Base-by-base conservation (phyloP, 1,140 invertebrate species). In the Uloborus diversus region DNA sequence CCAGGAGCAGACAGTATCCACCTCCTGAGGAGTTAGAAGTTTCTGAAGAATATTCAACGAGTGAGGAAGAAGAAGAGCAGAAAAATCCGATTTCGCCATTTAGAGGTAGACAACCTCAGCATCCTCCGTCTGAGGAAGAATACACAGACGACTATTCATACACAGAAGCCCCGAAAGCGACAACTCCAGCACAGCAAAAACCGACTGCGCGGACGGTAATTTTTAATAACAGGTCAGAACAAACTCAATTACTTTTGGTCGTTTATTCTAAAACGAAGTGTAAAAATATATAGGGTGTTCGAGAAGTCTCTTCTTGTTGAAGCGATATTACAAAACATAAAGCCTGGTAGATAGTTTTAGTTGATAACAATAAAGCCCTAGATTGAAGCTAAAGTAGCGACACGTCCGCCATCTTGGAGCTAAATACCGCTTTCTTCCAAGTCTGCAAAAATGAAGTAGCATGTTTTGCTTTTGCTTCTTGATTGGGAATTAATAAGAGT, bases 1-100 rank as follows among this genome's bases (percentile, higher is more conserved):
- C 76, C n/a, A 25, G 76, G 51, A 57, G 76, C 17, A 51, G 76
- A 28, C 76, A 79, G 27, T 79, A 69, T n/a, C 76, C 76, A 1
- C 64, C 76, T 28, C 76, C 76, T 1, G 76, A 79, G 33, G 76
- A 79, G 49, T 27, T 69, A 56, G 76, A 79, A 33, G 73, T 65
- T n/a, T 35, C 37, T 9, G 73, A 78, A 42, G 47, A 65, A 32
- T 9, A n/a, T 4, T 64, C 59, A 2, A 51, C 17, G 25, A 56
- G 65, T 0, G 76, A 79, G 17, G 64, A 69, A 13, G 35, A 35
- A 20, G 32, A 51, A 4, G 64, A 66, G 23, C 13, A 51, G 4
- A 37, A 59, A 13, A 61, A 17, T 25, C 9, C 51, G 0, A 35
- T 27, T 7, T 56, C 76, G 0, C 51, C 51, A n/a, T 68, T 68